Percentiles rank a stretch among this genome's conserved stretches.
Evolutionary conservation across 2,797 vertebrate species (phyloP).

Genomic region (Anguilla megastoma): DNA sequence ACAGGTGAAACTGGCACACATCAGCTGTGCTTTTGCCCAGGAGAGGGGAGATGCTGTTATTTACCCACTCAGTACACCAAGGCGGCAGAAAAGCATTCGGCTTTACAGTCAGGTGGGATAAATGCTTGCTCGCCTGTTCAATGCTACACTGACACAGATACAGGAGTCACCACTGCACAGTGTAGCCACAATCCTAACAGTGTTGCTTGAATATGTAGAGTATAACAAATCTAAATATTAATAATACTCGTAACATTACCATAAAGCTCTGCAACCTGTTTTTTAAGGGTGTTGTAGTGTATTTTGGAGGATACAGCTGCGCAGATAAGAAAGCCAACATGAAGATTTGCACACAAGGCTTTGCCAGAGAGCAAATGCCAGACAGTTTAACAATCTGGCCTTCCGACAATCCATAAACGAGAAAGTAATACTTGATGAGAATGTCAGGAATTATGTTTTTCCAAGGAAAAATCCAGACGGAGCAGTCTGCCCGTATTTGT

Average conservation of each 20-base stretch:
- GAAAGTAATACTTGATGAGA: neutral
- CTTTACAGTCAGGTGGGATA: neutral
- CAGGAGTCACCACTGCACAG: too few relatives aligned
- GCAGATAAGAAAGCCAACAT: neutral
- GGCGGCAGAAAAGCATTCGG: neutral
- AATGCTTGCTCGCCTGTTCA: neutral
- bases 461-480: neutral
- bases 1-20: neutral
- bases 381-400: neutral
- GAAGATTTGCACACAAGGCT: neutral
- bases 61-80: neutral
- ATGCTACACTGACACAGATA: neutral
- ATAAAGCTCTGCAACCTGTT: neutral
- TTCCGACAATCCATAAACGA: neutral
- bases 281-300: neutral
- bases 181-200: neutral
- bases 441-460: neutral
- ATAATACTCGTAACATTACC: neutral
- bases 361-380: neutral
- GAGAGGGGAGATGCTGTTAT: neutral
- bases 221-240: neutral
- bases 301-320: neutral
- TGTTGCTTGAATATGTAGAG: neutral
- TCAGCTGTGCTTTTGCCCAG: neutral
- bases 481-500: neutral